Evolutionary conservation across 1,140 invertebrate species (phyloP), one percentile per base, ranked within the genome.

Genomic region (Adelges cooleyi): DNA sequence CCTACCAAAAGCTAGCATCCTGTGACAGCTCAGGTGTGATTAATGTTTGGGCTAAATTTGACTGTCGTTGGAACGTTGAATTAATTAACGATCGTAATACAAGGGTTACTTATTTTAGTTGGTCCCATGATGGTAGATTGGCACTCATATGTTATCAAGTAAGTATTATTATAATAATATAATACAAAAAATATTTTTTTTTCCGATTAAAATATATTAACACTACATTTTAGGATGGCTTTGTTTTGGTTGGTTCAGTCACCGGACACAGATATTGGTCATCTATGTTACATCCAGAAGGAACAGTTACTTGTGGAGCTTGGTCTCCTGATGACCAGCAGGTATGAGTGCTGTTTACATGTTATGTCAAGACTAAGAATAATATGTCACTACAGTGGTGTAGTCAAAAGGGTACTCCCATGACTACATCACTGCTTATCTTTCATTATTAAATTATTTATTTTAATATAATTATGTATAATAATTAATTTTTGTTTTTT

Each of bases 21-120:
- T 98, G 95, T 77, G 96, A 98, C 79, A 92, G 87, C 71, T 94
- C 91, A 1, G 96, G 96, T 13, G 92, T 98, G 29, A 98, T 98
- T 71, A 99, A 98, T 76, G 93, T 99, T 5, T 98, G 96, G 95
- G 97, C 97, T 69, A 97, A 97, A 74, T 98, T 98, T 75, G 95
- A 98, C 74, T 94, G 95, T 8, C 81, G 95, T 13, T 99, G 95
- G 95, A 97, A 93, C 66, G 97, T 98, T 69, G 96, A 99, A 77
- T 80, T 98, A 54, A 98, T 99, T 72, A 99, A 99, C 75, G 96
- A 99, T 77, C 80, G 95, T 23, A 96, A 89, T 72, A 96, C 91
- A 1, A 91, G 94, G 44, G 94, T 98, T 27, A 92, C 88, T 18
- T 92, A 98, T 77, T 97, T 98, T 78, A 90, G 90, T 22, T 98